Base-by-base conservation (phyloP, 2,797 vertebrate genomes). In the Scarus forsteni region DNA sequence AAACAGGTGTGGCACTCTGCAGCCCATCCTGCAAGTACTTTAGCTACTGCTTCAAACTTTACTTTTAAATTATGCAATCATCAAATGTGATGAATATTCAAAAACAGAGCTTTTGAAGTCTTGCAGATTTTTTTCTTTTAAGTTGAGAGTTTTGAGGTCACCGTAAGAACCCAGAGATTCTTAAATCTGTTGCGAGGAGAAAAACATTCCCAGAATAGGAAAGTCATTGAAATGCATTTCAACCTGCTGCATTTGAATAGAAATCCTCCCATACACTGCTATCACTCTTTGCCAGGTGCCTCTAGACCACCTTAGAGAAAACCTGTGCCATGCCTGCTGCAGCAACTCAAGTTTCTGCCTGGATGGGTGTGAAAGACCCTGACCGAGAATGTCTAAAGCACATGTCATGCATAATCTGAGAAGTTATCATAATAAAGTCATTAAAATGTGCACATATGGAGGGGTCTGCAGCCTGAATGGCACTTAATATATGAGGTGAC, bases 271-370 rank as follows among this genome's bases (percentile, higher is more conserved):
- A 15, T 70, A 63, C 48, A 51, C 70, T 70, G 85, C 88, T 91
- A 92, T 91, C 89, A 77, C 72, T 56, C 62, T 59, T 73, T 83
- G 72, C 89, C 88, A 91, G 89, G 87, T 88, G 87, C 66, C 81
- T 79, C 61, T 16, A 27, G 87, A 88, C 84, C 92, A 85, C 87
- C 86, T 85, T 66, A 76, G 83, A 85, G 86, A 89, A 60, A 85
- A 80, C 74, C 70, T 73, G 67, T 73, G 84, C 85, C 85, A 90
- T 83, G 82, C 79, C 70, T 83, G 80, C 86, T 53, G 77, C 78
- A 74, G 81, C 1, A 43, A 84, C 67, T 84, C 60, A 49, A 63
- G 42, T 81, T 86, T 88, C 79, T 84, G 70, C 76, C 73, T 75
- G 63, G 70, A 56, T 66, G 63, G 42, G 40, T 39, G 38, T 39